Conservation (phyloP, 2,888 invertebrate species). For the Brachynemurus nebulosus region DNA sequence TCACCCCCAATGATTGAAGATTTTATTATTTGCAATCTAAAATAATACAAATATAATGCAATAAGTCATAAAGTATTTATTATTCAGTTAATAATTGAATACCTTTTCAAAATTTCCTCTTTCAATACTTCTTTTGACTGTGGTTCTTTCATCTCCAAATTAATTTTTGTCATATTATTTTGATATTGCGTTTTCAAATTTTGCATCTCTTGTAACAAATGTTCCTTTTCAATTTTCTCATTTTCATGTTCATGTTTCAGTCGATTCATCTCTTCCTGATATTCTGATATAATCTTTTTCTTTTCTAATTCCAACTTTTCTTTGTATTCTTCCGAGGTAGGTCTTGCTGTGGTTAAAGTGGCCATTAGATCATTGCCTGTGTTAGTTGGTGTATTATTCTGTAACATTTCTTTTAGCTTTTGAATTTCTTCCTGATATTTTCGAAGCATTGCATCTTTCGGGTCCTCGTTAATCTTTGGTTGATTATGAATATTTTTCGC, state of each 20-base stretch:
- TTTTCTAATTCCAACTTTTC: conserved; percentile 24
- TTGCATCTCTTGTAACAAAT: conserved; percentile 31
- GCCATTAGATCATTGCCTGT: conserved; percentile 10
- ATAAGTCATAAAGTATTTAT: too few species aligned
- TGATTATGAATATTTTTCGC: conserved; percentile 80
- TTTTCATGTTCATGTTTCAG: conserved; percentile 29
- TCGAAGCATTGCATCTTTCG: conserved; percentile 72
- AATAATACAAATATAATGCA: conserved; percentile 12
- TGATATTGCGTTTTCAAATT: conserved; percentile 43
- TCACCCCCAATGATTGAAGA: conserved; percentile 70
- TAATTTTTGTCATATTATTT: conserved; percentile 39
- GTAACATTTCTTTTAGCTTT: conserved; percentile 46
- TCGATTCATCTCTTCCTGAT: conserved; percentile 38
- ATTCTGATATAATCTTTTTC: conserved; percentile 33
- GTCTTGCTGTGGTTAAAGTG: conserved; percentile 24
- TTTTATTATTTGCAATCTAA: conserved; percentile 47
- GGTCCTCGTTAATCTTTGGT: conserved; percentile 77
- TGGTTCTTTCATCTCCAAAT: conserved; percentile 42
- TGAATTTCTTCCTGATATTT: conserved; percentile 77
- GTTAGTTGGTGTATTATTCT: conserved; percentile 16
- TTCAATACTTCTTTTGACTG: conserved; percentile 31
- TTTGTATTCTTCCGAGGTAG: conserved; percentile 7
- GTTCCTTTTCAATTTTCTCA: conserved; percentile 30
- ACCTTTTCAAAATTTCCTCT: conserved; percentile 29
- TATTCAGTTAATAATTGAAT: too few species aligned